Conservation (phyloP, 2,797 vertebrate genomes). For the Helicolenus hilgendorfi region DNA sequence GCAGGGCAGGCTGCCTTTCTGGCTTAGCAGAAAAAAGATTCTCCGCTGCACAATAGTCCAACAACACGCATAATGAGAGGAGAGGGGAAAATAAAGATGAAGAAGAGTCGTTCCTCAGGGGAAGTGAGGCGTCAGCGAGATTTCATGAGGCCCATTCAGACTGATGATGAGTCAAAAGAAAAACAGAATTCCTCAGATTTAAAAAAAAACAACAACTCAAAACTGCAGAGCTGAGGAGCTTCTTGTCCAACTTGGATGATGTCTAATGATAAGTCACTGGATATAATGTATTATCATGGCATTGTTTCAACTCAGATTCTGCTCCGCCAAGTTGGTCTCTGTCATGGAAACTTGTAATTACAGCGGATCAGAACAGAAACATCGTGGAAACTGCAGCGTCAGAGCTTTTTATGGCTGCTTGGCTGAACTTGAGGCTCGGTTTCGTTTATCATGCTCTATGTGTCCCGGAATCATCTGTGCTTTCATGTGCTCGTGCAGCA, state of each 20-base stretch:
- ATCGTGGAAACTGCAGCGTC: constrained; percentile 41
- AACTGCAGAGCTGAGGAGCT: not conserved
- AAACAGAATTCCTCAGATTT: constrained; percentile 18
- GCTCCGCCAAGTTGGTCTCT: constrained; percentile 9
- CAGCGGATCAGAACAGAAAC: constrained; percentile 22
- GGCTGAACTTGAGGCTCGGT: constrained; percentile 19
- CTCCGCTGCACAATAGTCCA: constrained; percentile 7
- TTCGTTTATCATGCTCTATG: constrained; percentile 13
- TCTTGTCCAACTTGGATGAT: not conserved
- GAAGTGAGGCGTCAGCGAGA: constrained; percentile 32
- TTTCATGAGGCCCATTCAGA: constrained; percentile 13
- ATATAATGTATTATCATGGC: not conserved
- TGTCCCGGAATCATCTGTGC: constrained; percentile 15
- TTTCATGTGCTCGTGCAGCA: constrained; percentile 25
- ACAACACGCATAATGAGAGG: not conserved
- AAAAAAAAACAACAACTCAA: not conserved
- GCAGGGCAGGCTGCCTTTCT: not conserved
- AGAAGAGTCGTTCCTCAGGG: constrained; percentile 33
- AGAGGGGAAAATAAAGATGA: constrained; percentile 40
- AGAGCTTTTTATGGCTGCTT: constrained; percentile 30
- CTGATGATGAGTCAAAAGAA: constrained; percentile 26
- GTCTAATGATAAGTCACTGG: constrained; percentile 7
- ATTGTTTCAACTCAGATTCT: not conserved
- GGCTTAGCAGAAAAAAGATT: not conserved
- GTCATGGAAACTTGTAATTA: constrained; percentile 57